Percentiles rank a stretch among this genome's conserved stretches.
Conservation (phyloP, 2,797 vertebrate species). For the Pangasius larnaudii region DNA sequence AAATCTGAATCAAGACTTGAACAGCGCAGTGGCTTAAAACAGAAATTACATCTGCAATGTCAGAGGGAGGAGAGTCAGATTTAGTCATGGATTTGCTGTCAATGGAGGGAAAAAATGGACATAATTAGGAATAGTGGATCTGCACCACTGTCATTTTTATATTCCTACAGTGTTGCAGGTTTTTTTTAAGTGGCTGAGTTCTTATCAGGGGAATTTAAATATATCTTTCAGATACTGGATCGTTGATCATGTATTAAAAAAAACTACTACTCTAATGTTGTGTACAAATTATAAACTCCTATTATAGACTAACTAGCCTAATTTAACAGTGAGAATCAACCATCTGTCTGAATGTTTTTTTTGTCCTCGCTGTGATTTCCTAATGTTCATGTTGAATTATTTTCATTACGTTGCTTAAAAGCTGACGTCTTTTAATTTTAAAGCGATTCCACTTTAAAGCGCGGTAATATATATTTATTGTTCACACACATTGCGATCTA, state of each 20-base stretch:
- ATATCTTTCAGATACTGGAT: background rate
- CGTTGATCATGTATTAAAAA: background rate
- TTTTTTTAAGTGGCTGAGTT: background rate
- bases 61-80: background rate
- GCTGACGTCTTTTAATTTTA: background rate
- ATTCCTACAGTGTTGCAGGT: background rate
- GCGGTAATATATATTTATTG: background rate
- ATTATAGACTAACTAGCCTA: background rate
- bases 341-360: background rate
- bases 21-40: background rate
- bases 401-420: background rate
- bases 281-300: conserved; percentile 1
- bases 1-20: background rate
- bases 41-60: conserved; percentile 12
- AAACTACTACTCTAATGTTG: background rate
- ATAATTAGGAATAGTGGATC: background rate
- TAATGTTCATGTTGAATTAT: background rate
- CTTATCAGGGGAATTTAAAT: background rate
- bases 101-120: background rate
- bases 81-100: conserved; percentile 11
- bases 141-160: background rate
- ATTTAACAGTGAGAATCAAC: background rate
- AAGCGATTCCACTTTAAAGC: background rate
- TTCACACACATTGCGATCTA: background rate
- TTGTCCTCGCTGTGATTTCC: background rate